Percentiles rank a stretch among this genome's conserved stretches.
These are phyloP conservation scores for Hypolimnas misippus DNA, from an alignment of 2,888 invertebrate genomes.

Conservation along the genomic window DNA sequence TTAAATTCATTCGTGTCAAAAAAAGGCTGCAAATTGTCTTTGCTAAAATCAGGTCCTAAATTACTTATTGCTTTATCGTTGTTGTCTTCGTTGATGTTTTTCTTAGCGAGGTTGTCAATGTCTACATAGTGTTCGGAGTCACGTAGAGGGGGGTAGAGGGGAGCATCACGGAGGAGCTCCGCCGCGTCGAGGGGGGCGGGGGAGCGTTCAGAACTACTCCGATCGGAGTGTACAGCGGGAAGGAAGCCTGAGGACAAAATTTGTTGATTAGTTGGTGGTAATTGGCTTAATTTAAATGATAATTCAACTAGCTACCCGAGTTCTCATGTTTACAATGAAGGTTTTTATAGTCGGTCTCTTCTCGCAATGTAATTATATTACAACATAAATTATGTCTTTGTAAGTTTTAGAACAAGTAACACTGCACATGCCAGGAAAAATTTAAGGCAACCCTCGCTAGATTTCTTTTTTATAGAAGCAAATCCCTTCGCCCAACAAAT, in stretches of 20 bases:
- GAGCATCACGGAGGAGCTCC: slow-evolving; percentile 66
- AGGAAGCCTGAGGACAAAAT: slow-evolving; percentile 59
- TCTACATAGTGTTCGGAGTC: slow-evolving; percentile 39
- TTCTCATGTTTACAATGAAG: no score
- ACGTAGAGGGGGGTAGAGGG: slow-evolving; percentile 63
- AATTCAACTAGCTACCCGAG: neutral
- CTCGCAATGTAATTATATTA: no score
- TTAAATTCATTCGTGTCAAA: slow-evolving; percentile 38
- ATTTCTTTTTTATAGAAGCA: no score
- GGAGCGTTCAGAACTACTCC: slow-evolving; percentile 63
- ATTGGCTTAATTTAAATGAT: neutral
- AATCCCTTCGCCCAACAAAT: no score
- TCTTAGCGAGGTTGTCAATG: slow-evolving; percentile 38
- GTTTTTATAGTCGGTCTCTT: no score
- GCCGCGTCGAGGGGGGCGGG: slow-evolving; percentile 56
- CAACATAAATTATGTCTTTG: no score
- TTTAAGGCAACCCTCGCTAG: no score
- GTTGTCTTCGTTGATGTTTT: slow-evolving; percentile 42
- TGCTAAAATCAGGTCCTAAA: slow-evolving; percentile 33
- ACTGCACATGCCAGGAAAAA: no score
- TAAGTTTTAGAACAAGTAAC: no score
- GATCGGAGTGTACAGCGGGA: slow-evolving; percentile 51
- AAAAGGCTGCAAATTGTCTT: slow-evolving; percentile 36
- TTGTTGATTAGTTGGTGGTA: slow-evolving; percentile 27
- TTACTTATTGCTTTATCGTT: slow-evolving; percentile 43